Percentiles rank a stretch among this genome's conserved stretches.
phyloP scores from a whole-genome alignment of 2,888 invertebrate genomes.

The Diadegma fenestrale region DNA sequence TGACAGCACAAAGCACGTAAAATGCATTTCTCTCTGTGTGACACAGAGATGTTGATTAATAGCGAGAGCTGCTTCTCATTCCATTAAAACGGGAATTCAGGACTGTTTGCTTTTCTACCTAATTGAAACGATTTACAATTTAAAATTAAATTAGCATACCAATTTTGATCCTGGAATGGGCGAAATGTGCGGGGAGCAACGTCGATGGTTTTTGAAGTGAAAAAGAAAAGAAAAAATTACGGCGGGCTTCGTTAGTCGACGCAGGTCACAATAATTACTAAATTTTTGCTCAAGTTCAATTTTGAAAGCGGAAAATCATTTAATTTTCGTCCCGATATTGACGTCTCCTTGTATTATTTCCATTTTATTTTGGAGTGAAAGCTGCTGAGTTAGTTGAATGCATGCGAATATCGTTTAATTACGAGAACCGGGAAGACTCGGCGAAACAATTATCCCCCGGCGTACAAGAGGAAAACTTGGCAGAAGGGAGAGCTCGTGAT shows the following conservation, averaged over 20 bases:
- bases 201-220: neutral
- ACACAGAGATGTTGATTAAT: neutral
- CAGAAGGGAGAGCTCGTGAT: conserved; percentile 25
- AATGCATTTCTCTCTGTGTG: conserved; percentile 21
- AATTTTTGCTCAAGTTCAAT: neutral
- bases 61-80: neutral
- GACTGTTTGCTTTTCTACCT: neutral
- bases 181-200: neutral
- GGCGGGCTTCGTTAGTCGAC: neutral
- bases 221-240: neutral
- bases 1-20: neutral
- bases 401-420: conserved; percentile 25
- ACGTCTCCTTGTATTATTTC: neutral
- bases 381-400: neutral
- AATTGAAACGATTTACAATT: conserved; percentile 4
- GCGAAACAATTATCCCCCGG: conserved; percentile 37
- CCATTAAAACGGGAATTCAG: neutral
- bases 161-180: neutral
- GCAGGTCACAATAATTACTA: neutral
- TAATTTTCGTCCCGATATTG: neutral
- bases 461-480: conserved; percentile 37
- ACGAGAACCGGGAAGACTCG: neutral
- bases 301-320: neutral
- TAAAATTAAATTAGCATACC: neutral
- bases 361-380: conserved; percentile 17